Conservation (phyloP, 2,797 vertebrate species). For the Pterois miles region DNA sequence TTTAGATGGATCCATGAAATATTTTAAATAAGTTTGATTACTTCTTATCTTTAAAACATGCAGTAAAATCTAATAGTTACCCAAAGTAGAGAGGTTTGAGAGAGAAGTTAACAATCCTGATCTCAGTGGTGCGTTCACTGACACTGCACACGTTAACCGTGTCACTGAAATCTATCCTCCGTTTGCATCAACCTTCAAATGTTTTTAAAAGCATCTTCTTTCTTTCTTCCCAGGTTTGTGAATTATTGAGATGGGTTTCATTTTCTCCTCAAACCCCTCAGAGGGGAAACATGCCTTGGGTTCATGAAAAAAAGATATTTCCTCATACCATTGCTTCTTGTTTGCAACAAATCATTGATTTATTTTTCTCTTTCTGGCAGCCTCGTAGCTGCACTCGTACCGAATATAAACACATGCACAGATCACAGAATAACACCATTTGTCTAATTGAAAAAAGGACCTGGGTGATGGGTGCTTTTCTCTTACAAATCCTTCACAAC, state of each 20-base stretch:
- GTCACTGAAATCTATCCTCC: not conserved
- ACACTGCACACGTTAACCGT: not conserved
- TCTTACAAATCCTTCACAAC: constrained; percentile 54
- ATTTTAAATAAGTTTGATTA: not conserved
- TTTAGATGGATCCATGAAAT: not conserved
- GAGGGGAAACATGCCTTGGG: constrained; percentile 53
- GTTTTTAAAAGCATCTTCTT: constrained; percentile 40
- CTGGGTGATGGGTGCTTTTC: constrained; percentile 35
- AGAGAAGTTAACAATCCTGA: not conserved
- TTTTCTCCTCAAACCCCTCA: constrained; percentile 55
- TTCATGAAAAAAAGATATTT: constrained; percentile 67
- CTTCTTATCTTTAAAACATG: not conserved
- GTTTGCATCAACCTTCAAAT: constrained; percentile 15
- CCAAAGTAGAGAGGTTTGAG: not conserved
- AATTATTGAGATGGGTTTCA: constrained; percentile 71
- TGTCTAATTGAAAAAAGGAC: constrained; percentile 40
- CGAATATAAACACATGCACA: constrained; percentile 5
- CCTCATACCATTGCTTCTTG: constrained; percentile 25
- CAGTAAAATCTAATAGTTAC: not conserved
- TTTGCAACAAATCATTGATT: constrained; percentile 37
- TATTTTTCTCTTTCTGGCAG: constrained; percentile 13
- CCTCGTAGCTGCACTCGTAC: not conserved
- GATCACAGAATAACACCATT: constrained; percentile 37
- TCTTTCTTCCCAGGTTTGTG: constrained; percentile 30
- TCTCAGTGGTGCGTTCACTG: constrained; percentile 21